Evolutionary conservation across 2,113 vertebrate species (phyloP), one percentile per base, ranked within the genome.

Genomic region (Pachypanchax playfairii): DNA sequence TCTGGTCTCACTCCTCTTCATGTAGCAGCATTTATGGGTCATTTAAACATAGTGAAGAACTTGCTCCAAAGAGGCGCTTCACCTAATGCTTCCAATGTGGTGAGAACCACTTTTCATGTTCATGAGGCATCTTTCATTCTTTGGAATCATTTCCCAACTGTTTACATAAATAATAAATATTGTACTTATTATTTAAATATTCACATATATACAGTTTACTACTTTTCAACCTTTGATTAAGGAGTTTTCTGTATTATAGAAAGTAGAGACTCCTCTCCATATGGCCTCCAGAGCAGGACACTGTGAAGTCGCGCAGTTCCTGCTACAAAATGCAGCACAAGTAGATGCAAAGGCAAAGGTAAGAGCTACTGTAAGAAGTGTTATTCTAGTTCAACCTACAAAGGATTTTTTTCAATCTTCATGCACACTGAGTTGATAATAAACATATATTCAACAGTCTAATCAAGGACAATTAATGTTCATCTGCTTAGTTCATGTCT

Each of bases 31-130:
- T 99, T 98, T 88, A 98, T 99, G 97, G 97, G 97, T 12, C 96
- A 99, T 78, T 89, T 98, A 41, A 92, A 95, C 78, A 96, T 99
- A 0, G 95, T 98, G 69, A 98, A 95, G 88, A 95, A 89, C 77
- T 88, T 99, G n/a, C 87, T 98, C 50, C 94, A 96, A 80, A 92
- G 94, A 63, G 96, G 95, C 47, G 96, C 97, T 0, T 98, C 97
- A 3, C 96, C 96, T 20, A 99, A 97, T 0, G 97, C 96, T 87
- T 98, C 96, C 89, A 98, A 97, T 0, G 97, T 99, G 95, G 97
- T 99, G 74, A 98, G 95, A 77, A 24, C 1, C 5, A 12, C 2
- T 47, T 52, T 46, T 39, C 12, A 43, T 5, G 28, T 29, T 29
- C 8, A 29, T 4, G 28, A 8, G 28, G 28, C 4, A 8, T 29